Conservation (phyloP, 2,888 invertebrate species). For the Sphaerophoria taeniata region DNA sequence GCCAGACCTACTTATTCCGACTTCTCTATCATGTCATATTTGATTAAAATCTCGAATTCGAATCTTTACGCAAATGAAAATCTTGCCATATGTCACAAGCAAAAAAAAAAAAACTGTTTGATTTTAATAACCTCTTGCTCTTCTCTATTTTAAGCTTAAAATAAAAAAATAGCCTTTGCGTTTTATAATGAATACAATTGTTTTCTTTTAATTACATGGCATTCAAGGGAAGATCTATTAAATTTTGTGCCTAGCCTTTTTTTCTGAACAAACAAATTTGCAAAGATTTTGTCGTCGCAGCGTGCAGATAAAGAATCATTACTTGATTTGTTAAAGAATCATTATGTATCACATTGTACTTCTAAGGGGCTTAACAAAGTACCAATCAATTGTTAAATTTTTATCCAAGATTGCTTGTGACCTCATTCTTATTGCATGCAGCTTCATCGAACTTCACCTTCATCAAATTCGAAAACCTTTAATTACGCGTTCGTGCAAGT, state of each 20-base stretch:
- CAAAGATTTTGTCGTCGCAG: slow-evolving; percentile 7
- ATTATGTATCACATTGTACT: slow-evolving; percentile 15
- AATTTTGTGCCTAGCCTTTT: not conserved
- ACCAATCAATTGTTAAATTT: not conserved
- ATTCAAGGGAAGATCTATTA: slow-evolving; percentile 11
- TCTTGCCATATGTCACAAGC: too few species aligned
- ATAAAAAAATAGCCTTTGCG: too few species aligned
- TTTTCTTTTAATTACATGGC: not conserved
- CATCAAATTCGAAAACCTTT: slow-evolving; percentile 54
- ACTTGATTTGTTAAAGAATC: not conserved
- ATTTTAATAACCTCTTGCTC: too few species aligned
- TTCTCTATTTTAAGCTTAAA: too few species aligned
- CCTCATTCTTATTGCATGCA: slow-evolving; percentile 22
- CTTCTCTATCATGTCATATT: too few species aligned
- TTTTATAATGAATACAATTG: not conserved
- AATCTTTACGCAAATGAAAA: too few species aligned
- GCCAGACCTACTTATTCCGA: too few species aligned
- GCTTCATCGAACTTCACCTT: slow-evolving; percentile 37
- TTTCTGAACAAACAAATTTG: not conserved
- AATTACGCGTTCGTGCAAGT: slow-evolving; percentile 66
- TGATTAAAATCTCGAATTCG: too few species aligned
- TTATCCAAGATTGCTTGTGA: slow-evolving; percentile 14
- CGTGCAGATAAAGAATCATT: slow-evolving; percentile 52
- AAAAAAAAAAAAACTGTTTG: too few species aligned
- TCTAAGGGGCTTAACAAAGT: not conserved